Conservation (phyloP, 1,140 invertebrate genomes). For the Drosophila aff. region DNA sequence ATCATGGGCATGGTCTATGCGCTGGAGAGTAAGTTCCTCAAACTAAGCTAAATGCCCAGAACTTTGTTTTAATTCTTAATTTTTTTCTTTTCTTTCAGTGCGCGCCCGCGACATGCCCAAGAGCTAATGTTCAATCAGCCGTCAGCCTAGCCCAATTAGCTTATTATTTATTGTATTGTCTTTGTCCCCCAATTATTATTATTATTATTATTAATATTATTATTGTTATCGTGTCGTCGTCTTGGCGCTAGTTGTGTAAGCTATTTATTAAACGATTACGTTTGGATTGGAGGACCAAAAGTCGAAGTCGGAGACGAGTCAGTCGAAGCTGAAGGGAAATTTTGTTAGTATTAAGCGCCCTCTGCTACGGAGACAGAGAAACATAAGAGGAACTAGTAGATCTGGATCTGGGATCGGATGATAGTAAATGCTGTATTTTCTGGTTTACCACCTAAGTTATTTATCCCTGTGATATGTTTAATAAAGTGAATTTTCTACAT, state of each 20-base stretch:
- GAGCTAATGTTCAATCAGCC: conserved; percentile 59
- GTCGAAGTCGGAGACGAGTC: conserved; percentile 32
- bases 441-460: conserved; percentile 76
- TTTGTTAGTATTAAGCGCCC: conserved; percentile 56
- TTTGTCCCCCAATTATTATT: conserved; percentile 65
- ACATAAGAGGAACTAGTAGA: conserved; percentile 35
- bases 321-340: conserved; percentile 48
- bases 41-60: not conserved
- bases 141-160: conserved; percentile 66
- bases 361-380: conserved; percentile 52
- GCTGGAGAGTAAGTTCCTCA: conserved; percentile 88
- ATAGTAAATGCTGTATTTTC: conserved; percentile 58
- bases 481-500: conserved; percentile 67
- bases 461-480: conserved; percentile 85
- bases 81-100: conserved; percentile 86
- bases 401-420: conserved; percentile 38
- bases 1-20: conserved; percentile 90
- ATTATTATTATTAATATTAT: conserved; percentile 54
- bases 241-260: conserved; percentile 71
- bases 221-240: conserved; percentile 60
- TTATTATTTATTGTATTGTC: conserved; percentile 76
- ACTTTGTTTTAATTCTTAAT: not conserved
- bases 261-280: conserved; percentile 70
- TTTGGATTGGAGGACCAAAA: conserved; percentile 28
- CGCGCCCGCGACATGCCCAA: conserved; percentile 86